Evolutionary conservation across 2,797 vertebrate species (phyloP).

Genomic region (Falco cherrug): DNA sequence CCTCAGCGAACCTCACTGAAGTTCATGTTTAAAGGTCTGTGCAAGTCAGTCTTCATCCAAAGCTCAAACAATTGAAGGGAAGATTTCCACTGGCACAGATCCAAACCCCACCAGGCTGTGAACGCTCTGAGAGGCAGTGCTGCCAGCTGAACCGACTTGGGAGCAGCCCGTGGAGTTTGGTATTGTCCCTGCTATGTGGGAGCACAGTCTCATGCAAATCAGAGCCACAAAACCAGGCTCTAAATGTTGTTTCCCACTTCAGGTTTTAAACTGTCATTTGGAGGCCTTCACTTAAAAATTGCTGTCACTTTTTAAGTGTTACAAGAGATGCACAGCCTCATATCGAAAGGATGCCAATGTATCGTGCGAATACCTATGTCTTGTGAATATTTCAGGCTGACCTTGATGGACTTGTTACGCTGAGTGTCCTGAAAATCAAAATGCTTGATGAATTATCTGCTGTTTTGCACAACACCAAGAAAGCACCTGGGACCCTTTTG

Average conservation of each 20-base stretch:
- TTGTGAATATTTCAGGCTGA: not conserved
- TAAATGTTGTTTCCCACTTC: not conserved
- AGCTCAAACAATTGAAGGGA: not conserved
- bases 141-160: not conserved
- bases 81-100: not conserved
- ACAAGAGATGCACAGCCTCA: not conserved
- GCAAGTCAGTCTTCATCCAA: not conserved
- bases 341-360: not conserved
- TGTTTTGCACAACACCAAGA: not conserved
- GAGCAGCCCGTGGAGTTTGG: accelerated
- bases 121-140: accelerated
- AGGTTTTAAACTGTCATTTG: not conserved
- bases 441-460: not conserved
- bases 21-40: not conserved
- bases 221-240: not conserved
- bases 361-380: not conserved
- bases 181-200: not conserved
- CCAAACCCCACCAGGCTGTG: not conserved
- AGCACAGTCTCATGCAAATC: not conserved
- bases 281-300: not conserved
- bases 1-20: not conserved
- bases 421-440: constrained; percentile 26
- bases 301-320: not conserved
- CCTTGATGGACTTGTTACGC: constrained; percentile 16
- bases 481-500: not conserved